A percentile compares a stretch with the other conserved stretches of the same genome.
Evolutionary conservation across 2,113 vertebrate genomes (phyloP).

Genomic region (Mungos mungo): DNA sequence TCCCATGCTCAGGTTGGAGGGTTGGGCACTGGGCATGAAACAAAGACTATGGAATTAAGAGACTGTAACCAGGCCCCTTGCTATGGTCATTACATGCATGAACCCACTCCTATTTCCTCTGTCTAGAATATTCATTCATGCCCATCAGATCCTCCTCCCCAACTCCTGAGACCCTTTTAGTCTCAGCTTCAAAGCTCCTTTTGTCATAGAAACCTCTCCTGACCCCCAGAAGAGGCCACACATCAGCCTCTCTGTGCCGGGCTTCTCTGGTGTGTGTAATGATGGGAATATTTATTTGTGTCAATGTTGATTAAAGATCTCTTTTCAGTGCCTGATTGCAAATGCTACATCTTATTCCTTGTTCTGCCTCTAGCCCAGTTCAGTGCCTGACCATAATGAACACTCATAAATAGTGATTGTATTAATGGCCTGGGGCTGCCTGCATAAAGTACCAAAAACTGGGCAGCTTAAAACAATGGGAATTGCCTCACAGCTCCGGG

Average conservation of each 20-base stretch:
- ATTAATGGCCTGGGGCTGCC: neutral
- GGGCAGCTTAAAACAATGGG: neutral
- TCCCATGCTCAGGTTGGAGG: accelerated
- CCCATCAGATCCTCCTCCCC: neutral
- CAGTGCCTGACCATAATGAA: neutral
- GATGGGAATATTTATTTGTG: neutral
- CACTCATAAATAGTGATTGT: neutral
- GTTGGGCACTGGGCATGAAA: too few relatives aligned
- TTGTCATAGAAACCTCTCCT: neutral
- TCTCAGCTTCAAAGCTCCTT: neutral
- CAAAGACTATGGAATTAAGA: neutral
- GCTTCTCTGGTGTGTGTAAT: neutral
- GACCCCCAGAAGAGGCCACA: neutral
- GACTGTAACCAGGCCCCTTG: neutral
- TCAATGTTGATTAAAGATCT: neutral
- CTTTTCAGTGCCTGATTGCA: neutral
- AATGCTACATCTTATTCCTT: neutral
- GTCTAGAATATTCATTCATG: too few relatives aligned
- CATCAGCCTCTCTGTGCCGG: neutral
- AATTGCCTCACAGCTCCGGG: neutral
- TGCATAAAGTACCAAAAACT: neutral
- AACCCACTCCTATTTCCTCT: neutral
- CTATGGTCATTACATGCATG: neutral
- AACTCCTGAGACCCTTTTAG: neutral
- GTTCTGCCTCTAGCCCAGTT: neutral